Evolutionary conservation across 2,888 invertebrate species (phyloP).

Genomic region (Norana najaformis): DNA sequence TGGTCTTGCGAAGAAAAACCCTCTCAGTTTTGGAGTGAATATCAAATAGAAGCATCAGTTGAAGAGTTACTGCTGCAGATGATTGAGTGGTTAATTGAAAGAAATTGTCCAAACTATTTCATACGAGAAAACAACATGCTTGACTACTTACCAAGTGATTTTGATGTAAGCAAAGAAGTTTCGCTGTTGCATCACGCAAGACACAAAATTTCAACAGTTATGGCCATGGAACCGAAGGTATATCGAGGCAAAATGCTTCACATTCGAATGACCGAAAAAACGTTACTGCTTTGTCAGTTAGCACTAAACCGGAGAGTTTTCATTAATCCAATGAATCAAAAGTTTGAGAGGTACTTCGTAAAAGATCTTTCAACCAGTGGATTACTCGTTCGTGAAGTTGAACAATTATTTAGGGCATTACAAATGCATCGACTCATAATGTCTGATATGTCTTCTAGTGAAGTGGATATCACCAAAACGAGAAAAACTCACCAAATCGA

Average conservation of each 20-base stretch:
- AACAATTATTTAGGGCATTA: neutral
- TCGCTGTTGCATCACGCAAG: neutral
- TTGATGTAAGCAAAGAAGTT: neutral
- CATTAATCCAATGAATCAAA: neutral
- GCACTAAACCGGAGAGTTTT: neutral
- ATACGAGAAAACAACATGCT: conserved; percentile 6
- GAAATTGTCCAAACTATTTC: conserved; percentile 1
- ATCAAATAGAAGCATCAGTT: neutral
- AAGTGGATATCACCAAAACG: neutral
- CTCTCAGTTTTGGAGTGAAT: neutral
- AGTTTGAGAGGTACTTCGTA: neutral
- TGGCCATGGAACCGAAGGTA: neutral
- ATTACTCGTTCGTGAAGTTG: neutral
- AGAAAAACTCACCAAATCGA: too few relatives aligned
- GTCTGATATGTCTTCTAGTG: neutral
- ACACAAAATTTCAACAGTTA: neutral
- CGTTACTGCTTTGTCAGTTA: neutral
- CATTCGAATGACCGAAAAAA: neutral
- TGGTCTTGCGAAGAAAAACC: conserved; percentile 21
- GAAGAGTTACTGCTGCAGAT: neutral
- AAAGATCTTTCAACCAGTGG: neutral
- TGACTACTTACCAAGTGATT: neutral
- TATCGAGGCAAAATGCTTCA: neutral
- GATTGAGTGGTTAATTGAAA: conserved; percentile 16
- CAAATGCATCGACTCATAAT: neutral